Percentiles rank a stretch among this genome's conserved stretches.
Evolutionary conservation across 2,113 vertebrate species (phyloP).

Genomic region (Actenoides hombroni): DNA sequence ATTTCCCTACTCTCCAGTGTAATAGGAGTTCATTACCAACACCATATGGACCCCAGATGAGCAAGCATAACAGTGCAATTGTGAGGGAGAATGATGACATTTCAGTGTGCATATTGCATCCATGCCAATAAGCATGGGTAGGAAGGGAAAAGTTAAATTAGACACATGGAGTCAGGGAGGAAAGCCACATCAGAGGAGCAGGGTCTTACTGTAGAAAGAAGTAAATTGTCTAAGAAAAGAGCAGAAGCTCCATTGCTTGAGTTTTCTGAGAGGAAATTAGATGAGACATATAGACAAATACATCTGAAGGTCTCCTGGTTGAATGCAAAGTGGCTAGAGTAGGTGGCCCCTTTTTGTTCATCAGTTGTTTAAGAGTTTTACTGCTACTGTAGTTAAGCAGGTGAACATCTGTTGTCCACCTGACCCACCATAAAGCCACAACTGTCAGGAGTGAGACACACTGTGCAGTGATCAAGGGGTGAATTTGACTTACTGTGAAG

Average conservation of each 20-base stretch:
- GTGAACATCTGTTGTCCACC: conserved; percentile 50
- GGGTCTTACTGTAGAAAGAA: not conserved
- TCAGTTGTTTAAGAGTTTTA: not conserved
- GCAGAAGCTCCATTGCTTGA: not conserved
- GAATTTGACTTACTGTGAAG: not conserved
- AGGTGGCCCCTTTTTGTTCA: conserved; percentile 1
- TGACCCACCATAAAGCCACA: conserved; percentile 14
- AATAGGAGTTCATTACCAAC: not conserved
- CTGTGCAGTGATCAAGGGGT: not conserved
- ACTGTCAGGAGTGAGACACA: not conserved
- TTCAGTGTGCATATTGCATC: not conserved
- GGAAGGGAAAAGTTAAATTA: conserved; percentile 48
- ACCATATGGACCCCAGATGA: conserved; percentile 52
- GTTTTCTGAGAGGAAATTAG: conserved; percentile 47
- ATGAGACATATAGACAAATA: not conserved
- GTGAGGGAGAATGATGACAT: conserved; percentile 6
- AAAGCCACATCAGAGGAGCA: not conserved
- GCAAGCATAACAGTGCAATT: not conserved
- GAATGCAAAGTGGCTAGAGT: not conserved
- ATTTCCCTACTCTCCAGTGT: not conserved
- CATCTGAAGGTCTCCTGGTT: not conserved
- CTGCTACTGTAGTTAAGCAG: conserved; percentile 41
- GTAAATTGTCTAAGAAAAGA: not conserved
- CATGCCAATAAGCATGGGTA: not conserved
- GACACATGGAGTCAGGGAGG: not conserved